Base-by-base conservation (phyloP, 2,888 invertebrate genomes). In the Sabellastarte sp. region DNA sequence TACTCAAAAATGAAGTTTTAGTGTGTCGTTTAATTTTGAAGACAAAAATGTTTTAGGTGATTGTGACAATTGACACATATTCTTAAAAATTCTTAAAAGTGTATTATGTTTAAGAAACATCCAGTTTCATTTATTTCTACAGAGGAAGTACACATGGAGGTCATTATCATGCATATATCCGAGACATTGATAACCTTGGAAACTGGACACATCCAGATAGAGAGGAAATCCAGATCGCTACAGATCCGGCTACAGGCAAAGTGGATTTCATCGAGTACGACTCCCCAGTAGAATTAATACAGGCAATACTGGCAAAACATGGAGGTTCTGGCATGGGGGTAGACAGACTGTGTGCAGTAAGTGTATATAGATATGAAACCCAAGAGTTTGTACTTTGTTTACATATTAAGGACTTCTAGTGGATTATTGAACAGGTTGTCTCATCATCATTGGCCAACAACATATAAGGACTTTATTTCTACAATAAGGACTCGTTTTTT, bases 101-200 rank as follows among this genome's bases (percentile, higher is more conserved):
- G n/a, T n/a, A n/a, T n/a, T n/a, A n/a, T n/a, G n/a, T n/a, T n/a
- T n/a, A n/a, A n/a, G n/a, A n/a, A n/a, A n/a, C n/a, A n/a, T n/a
- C n/a, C n/a, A n/a, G n/a, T n/a, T n/a, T n/a, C n/a, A n/a, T n/a
- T n/a, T n/a, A n/a, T 50, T 15, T 26, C 60, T 56, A 50, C 65
- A 73, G 80, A 61, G 84, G 84, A n/a, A 79, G 83, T 58, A 79
- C 81, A 1, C 75, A 81, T 67, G 82, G 83, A 5, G 84, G 84
- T 4, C 84, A 85, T 71, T 85, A 85, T 65, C 79, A 80, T 65
- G 82, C 83, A 50, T 84, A 80, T 69, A 82, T 85, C 50, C 73
- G 80, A 64, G 84, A 84, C 71, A 73, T 84, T 20, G 83, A 84
- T 68, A 64, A 67, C 28, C 72, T 83, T 1, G 84, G 84, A 3